Evolutionary conservation across 2,113 vertebrate genomes (phyloP), one percentile per base, ranked within the genome.

Genomic region (Bambusicola thoracicus): DNA sequence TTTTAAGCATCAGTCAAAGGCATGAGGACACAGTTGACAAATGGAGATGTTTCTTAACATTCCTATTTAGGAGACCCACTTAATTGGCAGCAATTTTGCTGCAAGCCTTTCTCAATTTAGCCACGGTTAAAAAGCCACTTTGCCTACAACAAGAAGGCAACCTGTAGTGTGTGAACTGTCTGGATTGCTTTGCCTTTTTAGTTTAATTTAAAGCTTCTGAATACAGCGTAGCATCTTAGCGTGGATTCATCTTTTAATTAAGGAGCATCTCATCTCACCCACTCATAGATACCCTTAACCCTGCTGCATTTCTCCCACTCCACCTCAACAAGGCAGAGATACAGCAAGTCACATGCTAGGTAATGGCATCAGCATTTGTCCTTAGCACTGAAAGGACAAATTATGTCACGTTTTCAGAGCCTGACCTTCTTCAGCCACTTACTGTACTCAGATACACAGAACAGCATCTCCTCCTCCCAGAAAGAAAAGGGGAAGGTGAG

Each of bases 401-500:
- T 2, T 43, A 79, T 1, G 0, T 34, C 40, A 8, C 4, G 1
- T 41, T 65, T 36, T 2, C 85, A 17, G 48, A 36, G 51, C 6
- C 72, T 16, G 67, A 76, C 82, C 82, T 59, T 72, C 73, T 66
- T 5, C 2, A 89, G 32, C 68, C 14, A 2, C 65, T 51, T 22
- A 7, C 34, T n/a, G 2, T 24, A 43, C 84, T 40, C 61, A 19
- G 10, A 19, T 2, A 17, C 44, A 9, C 1, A 38, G 16, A 21
- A 9, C 7, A 7, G n/a, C 41, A 41, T 36, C 62, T 90, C 22
- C 41, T 62, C 10, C 82, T n/a, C 51, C n/a, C 59, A 25, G 36
- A 29, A 11, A 6, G 2, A 5, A 15, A 0, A 5, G 30, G 32
- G 1, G 5, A 13, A 0, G 4, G 29, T 7, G 3, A 0, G 9